These are phyloP conservation scores for Forpus xanthops DNA, from an alignment of 2,797 vertebrate genomes.

Conservation along the genomic window DNA sequence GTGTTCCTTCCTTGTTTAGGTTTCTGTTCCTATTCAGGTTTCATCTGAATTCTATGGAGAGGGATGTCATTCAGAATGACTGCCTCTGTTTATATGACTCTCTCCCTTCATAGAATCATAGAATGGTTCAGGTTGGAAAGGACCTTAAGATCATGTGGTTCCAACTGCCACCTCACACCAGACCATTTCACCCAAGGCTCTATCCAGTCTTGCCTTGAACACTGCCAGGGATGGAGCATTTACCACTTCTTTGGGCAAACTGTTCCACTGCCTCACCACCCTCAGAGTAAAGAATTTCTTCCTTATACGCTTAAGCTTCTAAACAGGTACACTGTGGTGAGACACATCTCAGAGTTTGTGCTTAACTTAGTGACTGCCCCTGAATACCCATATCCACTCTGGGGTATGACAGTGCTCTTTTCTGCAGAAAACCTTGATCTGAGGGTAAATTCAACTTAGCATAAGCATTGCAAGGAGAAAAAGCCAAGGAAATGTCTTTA, in stretches of 20 bases:
- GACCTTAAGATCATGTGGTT: background rate
- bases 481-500: background rate
- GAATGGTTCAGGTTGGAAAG: background rate
- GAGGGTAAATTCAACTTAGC: background rate
- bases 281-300: background rate
- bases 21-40: background rate
- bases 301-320: background rate
- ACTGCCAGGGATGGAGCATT: background rate
- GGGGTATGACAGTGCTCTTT: background rate
- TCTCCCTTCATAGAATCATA: background rate
- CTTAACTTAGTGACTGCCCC: background rate
- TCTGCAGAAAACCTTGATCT: background rate
- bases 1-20: background rate
- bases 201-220: background rate
- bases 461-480: background rate
- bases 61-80: background rate
- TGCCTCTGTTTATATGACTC: background rate
- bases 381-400: background rate
- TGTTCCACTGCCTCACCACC: background rate
- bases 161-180: background rate
- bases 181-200: background rate
- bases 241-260: background rate
- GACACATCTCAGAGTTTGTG: background rate
- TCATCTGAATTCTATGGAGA: background rate
- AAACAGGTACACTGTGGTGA: fast-evolving